Percentiles rank a stretch among this genome's conserved stretches.
These are phyloP conservation scores for Clarias fuscus DNA, from an alignment of 2,797 vertebrate species.

Conservation along the genomic window DNA sequence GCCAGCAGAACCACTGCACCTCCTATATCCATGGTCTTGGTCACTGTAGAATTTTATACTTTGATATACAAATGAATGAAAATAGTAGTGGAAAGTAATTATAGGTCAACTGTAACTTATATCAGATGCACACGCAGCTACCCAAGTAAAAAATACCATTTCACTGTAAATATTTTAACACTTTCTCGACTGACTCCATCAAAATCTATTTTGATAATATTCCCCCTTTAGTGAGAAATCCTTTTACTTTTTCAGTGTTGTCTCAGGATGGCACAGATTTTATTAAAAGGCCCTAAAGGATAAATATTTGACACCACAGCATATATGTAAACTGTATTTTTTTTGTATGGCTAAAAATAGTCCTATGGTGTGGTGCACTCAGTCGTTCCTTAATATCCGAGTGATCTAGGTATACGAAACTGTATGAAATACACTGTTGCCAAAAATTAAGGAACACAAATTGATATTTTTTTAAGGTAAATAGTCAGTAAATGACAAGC, in stretches of 20 bases:
- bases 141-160: not conserved
- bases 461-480: slow-evolving; percentile 30
- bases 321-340: slow-evolving; percentile 44
- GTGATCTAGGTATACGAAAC: slow-evolving; percentile 16
- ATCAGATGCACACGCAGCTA: not conserved
- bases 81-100: slow-evolving; percentile 23
- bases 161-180: slow-evolving; percentile 28
- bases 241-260: slow-evolving; percentile 1
- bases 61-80: not conserved
- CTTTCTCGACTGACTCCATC: slow-evolving; percentile 19
- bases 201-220: slow-evolving; percentile 16
- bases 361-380: slow-evolving; percentile 18
- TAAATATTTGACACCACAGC: slow-evolving; percentile 6
- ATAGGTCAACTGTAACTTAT: slow-evolving; percentile 18
- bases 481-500: slow-evolving; percentile 29
- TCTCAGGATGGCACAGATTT: slow-evolving; percentile 20
- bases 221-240: slow-evolving; percentile 13
- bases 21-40: not conserved
- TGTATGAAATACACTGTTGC: slow-evolving; percentile 30
- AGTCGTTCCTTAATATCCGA: slow-evolving; percentile 4
- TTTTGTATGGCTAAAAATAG: slow-evolving; percentile 37
- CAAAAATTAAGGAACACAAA: slow-evolving; percentile 11
- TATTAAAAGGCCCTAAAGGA: slow-evolving; percentile 18
- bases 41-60: not conserved
- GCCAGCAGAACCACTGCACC: slow-evolving; percentile 50